Evolutionary conservation across 1,140 invertebrate species (phyloP).

Genomic region (Spodoptera frugiperda): DNA sequence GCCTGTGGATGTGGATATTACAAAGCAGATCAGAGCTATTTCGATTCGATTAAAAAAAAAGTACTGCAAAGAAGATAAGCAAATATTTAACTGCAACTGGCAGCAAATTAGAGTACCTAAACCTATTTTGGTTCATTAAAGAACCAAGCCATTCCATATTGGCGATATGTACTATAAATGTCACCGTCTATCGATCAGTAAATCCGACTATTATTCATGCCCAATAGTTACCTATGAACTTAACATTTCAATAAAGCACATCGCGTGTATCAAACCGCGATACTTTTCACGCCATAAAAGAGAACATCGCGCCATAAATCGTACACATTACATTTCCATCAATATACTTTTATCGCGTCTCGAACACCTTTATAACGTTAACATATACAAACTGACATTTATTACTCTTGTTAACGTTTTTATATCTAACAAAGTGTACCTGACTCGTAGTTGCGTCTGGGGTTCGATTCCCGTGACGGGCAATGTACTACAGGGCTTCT

Average conservation of each 20-base stretch:
- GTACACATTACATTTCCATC: constrained; percentile 3
- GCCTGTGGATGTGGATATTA: too few species aligned
- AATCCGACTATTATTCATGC: constrained; percentile 5
- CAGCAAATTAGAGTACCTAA: too few species aligned
- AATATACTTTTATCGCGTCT: background rate
- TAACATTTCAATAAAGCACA: constrained; percentile 13
- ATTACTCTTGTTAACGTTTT: background rate
- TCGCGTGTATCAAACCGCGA: constrained; percentile 1
- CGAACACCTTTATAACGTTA: constrained; percentile 3
- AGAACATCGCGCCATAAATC: constrained; percentile 13
- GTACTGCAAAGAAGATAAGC: too few species aligned
- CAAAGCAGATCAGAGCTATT: too few species aligned
- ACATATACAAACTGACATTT: background rate
- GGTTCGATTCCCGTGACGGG: too few species aligned
- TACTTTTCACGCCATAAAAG: constrained; percentile 32
- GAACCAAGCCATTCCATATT: background rate
- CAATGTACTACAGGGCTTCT: too few species aligned
- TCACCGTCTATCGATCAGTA: background rate
- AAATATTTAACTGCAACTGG: too few species aligned
- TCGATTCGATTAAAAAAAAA: too few species aligned
- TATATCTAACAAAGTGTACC: background rate
- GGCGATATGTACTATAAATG: too few species aligned
- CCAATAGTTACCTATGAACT: background rate
- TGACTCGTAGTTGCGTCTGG: too few species aligned
- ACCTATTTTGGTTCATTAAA: too few species aligned